phyloP scores from a whole-genome alignment of 2,113 vertebrate genomes.

The Mormoops blainvillei region DNA sequence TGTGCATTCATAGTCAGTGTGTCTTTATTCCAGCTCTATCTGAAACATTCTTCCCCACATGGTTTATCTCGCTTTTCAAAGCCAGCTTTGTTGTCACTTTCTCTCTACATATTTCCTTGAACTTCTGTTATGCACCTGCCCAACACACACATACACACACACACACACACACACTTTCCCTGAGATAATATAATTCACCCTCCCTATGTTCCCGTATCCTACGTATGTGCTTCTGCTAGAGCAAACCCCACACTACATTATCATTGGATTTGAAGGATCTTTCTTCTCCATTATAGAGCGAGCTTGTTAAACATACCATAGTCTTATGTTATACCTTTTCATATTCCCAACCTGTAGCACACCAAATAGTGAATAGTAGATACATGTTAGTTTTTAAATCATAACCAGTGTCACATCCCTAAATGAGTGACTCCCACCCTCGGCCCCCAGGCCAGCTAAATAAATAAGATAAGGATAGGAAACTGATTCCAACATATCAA shows the following conservation, averaged over 20 bases:
- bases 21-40: neutral
- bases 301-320: neutral
- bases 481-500: neutral
- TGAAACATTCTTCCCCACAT: neutral
- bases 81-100: neutral
- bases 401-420: neutral
- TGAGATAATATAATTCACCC: neutral
- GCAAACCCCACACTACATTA: neutral
- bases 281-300: neutral
- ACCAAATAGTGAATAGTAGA: neutral
- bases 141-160: neutral
- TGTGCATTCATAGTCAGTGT: neutral
- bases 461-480: slow-evolving; percentile 13
- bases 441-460: neutral
- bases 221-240: neutral
- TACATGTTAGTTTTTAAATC: neutral
- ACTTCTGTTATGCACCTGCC: neutral
- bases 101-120: neutral
- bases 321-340: neutral
- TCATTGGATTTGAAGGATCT: neutral
- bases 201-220: neutral
- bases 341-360: neutral
- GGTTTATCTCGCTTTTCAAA: neutral
- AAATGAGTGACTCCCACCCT: neutral
- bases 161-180: neutral